Evolutionary conservation across 2,888 invertebrate genomes (phyloP).

Genomic region (Athrips mouffetella): DNA sequence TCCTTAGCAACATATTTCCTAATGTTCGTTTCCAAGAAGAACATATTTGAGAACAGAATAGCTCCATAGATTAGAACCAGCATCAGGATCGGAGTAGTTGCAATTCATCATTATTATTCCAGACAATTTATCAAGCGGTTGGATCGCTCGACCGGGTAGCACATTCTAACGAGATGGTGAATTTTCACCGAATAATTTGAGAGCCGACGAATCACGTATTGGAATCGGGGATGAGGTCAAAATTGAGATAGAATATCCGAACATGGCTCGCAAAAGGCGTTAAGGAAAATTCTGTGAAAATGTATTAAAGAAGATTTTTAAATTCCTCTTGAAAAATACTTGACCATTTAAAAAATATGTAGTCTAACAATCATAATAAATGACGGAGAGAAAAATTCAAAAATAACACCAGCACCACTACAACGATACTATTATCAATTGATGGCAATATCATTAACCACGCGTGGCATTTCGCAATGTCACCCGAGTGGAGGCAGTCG

Average conservation of each 20-base stretch:
- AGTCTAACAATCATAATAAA: too few relatives aligned
- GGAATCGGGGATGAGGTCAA: conserved; percentile 72
- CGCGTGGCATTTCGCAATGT: conserved; percentile 21
- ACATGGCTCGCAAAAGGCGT: conserved; percentile 54
- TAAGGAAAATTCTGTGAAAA: conserved; percentile 22
- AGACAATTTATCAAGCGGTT: conserved; percentile 79
- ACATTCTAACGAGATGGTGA: conserved; percentile 79
- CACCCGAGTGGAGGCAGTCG: conserved; percentile 42
- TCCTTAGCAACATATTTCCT: not conserved
- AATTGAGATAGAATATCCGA: conserved; percentile 76
- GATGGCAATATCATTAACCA: too few relatives aligned
- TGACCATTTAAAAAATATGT: too few relatives aligned
- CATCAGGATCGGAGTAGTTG: conserved; percentile 67
- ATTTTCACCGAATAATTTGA: conserved; percentile 78
- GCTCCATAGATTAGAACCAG: conserved; percentile 64
- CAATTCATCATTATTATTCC: conserved; percentile 79
- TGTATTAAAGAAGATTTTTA: conserved; percentile 4
- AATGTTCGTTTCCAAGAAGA: not conserved
- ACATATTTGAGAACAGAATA: conserved; percentile 35
- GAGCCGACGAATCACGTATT: conserved; percentile 78
- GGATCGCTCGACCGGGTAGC: conserved; percentile 72
- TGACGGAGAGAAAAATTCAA: too few relatives aligned
- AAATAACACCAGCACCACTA: too few relatives aligned
- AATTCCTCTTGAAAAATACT: too few relatives aligned
- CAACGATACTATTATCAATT: too few relatives aligned